Conservation (phyloP, 2,797 vertebrate species). For the Ctenopoma multispine region DNA sequence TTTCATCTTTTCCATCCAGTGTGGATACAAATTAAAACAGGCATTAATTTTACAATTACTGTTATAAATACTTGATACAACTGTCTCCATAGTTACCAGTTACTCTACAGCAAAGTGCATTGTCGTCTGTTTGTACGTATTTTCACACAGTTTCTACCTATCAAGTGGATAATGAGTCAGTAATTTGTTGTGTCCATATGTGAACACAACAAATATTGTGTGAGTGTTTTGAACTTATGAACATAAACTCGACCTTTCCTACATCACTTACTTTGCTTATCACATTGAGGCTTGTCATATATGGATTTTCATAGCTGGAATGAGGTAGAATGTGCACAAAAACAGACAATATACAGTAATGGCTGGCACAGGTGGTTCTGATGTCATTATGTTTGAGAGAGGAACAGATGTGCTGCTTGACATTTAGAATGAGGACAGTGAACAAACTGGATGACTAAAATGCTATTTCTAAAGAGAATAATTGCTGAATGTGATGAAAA, state of each 20-base stretch:
- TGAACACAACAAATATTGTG: neutral
- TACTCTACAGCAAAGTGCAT: neutral
- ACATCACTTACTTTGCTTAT: neutral
- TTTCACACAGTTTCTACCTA: constrained; percentile 23
- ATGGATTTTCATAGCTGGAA: neutral
- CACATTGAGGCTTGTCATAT: neutral
- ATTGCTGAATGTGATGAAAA: neutral
- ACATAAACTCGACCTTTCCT: neutral
- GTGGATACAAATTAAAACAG: neutral
- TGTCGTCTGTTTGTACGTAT: constrained; percentile 8
- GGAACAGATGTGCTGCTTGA: constrained; percentile 13
- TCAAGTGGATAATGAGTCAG: constrained; percentile 1
- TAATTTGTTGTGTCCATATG: constrained; percentile 9
- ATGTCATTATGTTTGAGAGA: neutral
- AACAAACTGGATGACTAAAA: constrained; percentile 19
- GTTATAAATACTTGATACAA: neutral
- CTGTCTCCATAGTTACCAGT: constrained; percentile 19
- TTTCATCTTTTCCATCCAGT: neutral
- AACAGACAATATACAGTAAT: too few species aligned
- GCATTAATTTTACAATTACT: neutral
- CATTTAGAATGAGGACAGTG: constrained; percentile 18
- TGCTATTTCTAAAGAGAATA: neutral
- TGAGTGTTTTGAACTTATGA: neutral
- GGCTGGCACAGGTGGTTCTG: neutral
- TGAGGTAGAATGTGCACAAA: neutral